Percentiles rank a stretch among this genome's conserved stretches.
phyloP scores from a whole-genome alignment of 2,797 vertebrate genomes.

The Tiaroga cobitis region DNA sequence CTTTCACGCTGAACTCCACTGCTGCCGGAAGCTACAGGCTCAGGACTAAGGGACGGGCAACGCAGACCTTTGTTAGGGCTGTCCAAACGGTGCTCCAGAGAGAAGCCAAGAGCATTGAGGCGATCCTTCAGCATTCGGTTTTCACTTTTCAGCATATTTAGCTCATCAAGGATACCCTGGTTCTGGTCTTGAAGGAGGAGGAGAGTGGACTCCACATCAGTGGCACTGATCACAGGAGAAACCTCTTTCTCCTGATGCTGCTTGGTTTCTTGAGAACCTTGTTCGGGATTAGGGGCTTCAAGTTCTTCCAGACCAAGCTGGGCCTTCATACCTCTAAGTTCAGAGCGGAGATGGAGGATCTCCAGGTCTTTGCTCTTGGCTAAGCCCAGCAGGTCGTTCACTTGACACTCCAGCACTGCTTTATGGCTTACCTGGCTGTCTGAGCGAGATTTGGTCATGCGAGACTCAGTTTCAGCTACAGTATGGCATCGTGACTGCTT shows the following conservation, averaged over 20 bases:
- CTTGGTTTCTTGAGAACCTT: conserved; percentile 70
- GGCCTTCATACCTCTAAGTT: conserved; percentile 82
- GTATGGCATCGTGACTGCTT: conserved; percentile 82
- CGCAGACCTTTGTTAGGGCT: conserved; percentile 81
- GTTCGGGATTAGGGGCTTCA: conserved; percentile 26
- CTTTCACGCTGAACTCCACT: conserved; percentile 78
- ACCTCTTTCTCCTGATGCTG: conserved; percentile 69
- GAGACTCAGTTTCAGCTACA: conserved; percentile 74
- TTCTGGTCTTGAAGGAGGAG: conserved; percentile 87
- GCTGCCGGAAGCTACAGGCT: conserved; percentile 71
- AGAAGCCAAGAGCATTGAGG: conserved; percentile 87
- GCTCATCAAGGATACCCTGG: conserved; percentile 83
- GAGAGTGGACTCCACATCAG: conserved; percentile 82
- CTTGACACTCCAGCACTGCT: conserved; percentile 82
- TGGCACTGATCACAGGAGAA: conserved; percentile 69
- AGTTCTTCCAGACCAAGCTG: conserved; percentile 82
- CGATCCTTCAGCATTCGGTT: conserved; percentile 90
- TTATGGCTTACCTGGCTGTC: conserved; percentile 87
- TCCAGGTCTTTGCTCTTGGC: conserved; percentile 87
- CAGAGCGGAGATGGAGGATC: conserved; percentile 82
- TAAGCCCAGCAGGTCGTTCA: conserved; percentile 83
- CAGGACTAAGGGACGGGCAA: conserved; percentile 81
- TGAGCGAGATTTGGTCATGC: conserved; percentile 85
- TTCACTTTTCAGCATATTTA: conserved; percentile 87
- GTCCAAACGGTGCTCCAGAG: conserved; percentile 84